phyloP scores from a whole-genome alignment of 1,140 invertebrate genomes.

The Drosophila truncata region DNA sequence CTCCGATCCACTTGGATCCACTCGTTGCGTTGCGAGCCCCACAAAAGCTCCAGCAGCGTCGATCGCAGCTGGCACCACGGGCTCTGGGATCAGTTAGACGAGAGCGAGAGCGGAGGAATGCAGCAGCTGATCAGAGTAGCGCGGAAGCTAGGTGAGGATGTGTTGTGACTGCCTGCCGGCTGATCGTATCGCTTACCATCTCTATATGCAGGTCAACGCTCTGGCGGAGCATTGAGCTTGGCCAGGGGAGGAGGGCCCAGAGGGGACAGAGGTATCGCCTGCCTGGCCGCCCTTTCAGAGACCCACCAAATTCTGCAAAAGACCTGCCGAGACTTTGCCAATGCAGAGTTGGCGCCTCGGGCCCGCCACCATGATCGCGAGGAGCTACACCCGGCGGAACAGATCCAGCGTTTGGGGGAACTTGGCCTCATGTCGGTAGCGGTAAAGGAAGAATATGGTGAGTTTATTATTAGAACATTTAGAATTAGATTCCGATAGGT shows the following conservation, averaged over 20 bases:
- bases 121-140: constrained; percentile 50
- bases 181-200: background rate
- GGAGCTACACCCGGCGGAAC: constrained; percentile 93
- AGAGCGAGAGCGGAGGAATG: constrained; percentile 31
- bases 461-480: background rate
- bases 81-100: constrained; percentile 19
- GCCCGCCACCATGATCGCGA: constrained; percentile 94
- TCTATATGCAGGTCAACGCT: constrained; percentile 53
- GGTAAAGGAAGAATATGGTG: constrained; percentile 92
- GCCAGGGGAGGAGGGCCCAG: background rate
- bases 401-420: constrained; percentile 96
- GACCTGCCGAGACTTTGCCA: constrained; percentile 97
- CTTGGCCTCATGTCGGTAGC: constrained; percentile 94
- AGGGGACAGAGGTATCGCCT: constrained; percentile 86
- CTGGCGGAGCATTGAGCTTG: constrained; percentile 3
- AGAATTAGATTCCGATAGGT: background rate
- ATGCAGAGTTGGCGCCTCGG: constrained; percentile 94
- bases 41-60: constrained; percentile 12
- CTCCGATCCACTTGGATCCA: constrained; percentile 2
- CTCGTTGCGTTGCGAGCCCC: constrained; percentile 4
- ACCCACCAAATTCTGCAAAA: constrained; percentile 96
- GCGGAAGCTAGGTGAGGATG: constrained; percentile 42
- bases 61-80: constrained; percentile 15
- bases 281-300: constrained; percentile 91
- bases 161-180: background rate